Base-by-base conservation (phyloP, 1,140 invertebrate genomes). In the Micrasema minimum region DNA sequence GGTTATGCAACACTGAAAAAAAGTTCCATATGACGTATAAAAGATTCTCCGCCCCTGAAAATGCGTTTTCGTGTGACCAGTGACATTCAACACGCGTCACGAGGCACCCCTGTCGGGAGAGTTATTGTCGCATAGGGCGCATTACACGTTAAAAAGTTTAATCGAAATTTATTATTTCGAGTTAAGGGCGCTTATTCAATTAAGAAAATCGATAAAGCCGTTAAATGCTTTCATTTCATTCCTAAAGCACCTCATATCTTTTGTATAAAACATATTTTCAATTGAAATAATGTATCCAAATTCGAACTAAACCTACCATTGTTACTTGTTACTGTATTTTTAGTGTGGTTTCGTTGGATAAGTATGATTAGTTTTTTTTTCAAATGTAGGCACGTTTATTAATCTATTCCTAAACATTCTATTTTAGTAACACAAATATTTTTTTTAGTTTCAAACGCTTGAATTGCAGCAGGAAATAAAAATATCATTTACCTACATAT, bases 41-140 rank as follows among this genome's bases (percentile, higher is more conserved):
- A 66, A 35, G 10, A 14, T 59, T 43, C 16, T n/a, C 9, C 4
- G 18, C 11, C 37, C 55, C 35, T 59, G 55, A 11, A 20, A 12
- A 48, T 48, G 43, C 41, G 22, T 23, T 67, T 67, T 57, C 16
- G 43, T 57, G 7, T 31, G 55, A 53, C 67, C 55, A 31, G 57
- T 69, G 67, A 69, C 67, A 53, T 51, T 69, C 23, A 59, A 46
- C 55, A 69, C 66, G 66, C 38, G 66, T 50, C 51, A 59, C 38
- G 37, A 16, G 51, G 51, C 35, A n/a, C 16, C 66, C 66, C 66
- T 57, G 55, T 41, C 10, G 38, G 14, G 61, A 61, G 45, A 48
- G 31, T 64, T 46, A 46, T 18, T 64, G 43, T 46, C 23, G 20
- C 61, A 35, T 35, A 31, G 61, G 61, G 45, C 37, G 35, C 55